Conservation (phyloP, 2,113 vertebrate genomes). For the Sardina pilchardus region DNA sequence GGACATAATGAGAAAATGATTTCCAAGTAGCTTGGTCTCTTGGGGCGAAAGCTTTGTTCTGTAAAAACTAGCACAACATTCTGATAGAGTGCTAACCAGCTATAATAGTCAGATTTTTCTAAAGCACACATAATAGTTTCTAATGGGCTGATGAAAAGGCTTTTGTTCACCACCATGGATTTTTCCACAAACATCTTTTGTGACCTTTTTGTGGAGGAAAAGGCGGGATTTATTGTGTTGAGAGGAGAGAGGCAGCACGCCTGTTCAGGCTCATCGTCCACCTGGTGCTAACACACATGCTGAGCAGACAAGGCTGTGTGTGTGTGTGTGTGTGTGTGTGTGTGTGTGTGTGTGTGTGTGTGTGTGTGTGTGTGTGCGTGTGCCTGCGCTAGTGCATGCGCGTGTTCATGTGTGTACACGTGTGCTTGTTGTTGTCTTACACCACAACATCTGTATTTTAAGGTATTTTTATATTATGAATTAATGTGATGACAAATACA, state of each 20-base stretch:
- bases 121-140: not conserved
- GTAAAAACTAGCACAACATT: not conserved
- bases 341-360: not conserved
- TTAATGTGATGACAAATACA: not conserved
- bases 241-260: not conserved
- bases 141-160: constrained; percentile 3
- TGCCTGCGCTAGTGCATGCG: too few species aligned
- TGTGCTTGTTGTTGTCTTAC: not conserved
- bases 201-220: not conserved
- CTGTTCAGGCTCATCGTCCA: not conserved
- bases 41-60: not conserved
- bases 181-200: not conserved
- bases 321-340: not conserved
- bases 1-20: not conserved
- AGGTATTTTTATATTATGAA: not conserved
- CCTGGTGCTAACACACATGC: not conserved
- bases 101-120: not conserved
- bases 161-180: not conserved
- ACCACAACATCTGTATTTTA: not conserved
- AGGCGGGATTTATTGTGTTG: not conserved
- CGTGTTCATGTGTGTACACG: not conserved
- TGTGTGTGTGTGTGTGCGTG: not conserved
- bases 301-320: not conserved
- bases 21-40: not conserved
- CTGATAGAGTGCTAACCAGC: not conserved